phyloP scores from a whole-genome alignment of 2,797 vertebrate genomes.

The Garrulus glandarius region DNA sequence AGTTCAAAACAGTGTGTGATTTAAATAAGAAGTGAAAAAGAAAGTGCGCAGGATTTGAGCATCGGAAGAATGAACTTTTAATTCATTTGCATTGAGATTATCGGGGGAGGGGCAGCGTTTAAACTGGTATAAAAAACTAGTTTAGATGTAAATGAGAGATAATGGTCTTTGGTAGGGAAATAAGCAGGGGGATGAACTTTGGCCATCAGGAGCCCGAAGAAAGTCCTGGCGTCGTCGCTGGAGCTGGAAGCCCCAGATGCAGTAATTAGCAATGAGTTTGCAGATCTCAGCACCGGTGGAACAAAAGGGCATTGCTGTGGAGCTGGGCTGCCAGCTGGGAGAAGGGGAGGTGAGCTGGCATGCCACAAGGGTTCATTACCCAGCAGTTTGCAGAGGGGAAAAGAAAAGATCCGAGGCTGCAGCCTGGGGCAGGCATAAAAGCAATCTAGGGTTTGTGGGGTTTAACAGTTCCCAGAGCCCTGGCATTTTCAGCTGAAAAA shows the following conservation, averaged over 20 bases:
- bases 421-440: constrained; percentile 15
- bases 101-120: constrained; percentile 71
- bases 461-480: constrained; percentile 44
- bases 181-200: constrained; percentile 63
- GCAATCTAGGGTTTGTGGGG: constrained; percentile 14
- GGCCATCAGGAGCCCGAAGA: background rate
- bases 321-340: constrained; percentile 39
- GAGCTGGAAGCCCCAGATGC: constrained; percentile 37
- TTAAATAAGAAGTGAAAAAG: constrained; percentile 78
- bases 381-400: constrained; percentile 3
- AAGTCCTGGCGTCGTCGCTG: constrained; percentile 21
- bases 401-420: constrained; percentile 14
- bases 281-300: constrained; percentile 8
- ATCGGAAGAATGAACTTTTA: constrained; percentile 75
- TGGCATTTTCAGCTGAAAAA: constrained; percentile 60
- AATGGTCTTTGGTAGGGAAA: constrained; percentile 71
- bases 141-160: constrained; percentile 79
- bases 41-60: constrained; percentile 72
- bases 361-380: constrained; percentile 24
- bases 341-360: constrained; percentile 24
- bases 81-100: constrained; percentile 75
- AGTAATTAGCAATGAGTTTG: constrained; percentile 42
- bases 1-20: constrained; percentile 76
- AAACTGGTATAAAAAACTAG: constrained; percentile 76
- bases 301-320: background rate